Conservation (phyloP, 1,140 invertebrate species). For the Penaeus vannamei region DNA sequence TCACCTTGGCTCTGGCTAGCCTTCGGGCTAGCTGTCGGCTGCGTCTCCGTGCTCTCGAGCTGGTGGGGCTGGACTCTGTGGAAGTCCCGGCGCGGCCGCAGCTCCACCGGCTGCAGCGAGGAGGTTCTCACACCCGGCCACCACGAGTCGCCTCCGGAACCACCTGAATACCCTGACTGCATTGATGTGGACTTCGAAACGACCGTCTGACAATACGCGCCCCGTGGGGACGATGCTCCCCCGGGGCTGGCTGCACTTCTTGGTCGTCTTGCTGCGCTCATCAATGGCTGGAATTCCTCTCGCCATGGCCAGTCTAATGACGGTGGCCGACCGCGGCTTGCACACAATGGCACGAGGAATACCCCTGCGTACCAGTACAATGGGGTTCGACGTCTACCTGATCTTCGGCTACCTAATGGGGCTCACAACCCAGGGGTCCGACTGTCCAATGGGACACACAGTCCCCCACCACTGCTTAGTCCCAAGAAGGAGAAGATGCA, state of each 20-base stretch:
- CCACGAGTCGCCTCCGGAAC: constrained; percentile 66
- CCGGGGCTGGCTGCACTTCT: constrained; percentile 65
- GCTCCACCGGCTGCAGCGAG: constrained; percentile 44
- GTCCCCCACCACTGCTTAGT: constrained; percentile 55
- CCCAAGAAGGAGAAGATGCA: constrained; percentile 46
- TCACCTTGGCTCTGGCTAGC: constrained; percentile 67
- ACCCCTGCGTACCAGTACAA: constrained; percentile 40
- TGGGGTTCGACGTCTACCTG: constrained; percentile 52
- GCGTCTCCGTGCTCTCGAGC: constrained; percentile 59
- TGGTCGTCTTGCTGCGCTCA: constrained; percentile 60
- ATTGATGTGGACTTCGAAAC: constrained; percentile 67
- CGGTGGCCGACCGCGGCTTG: constrained; percentile 13
- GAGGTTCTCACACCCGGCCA: constrained; percentile 65
- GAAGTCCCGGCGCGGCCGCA: constrained; percentile 55
- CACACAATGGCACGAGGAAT: constrained; percentile 46
- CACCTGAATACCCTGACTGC: constrained; percentile 66
- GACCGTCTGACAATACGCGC: constrained; percentile 68
- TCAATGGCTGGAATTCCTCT: constrained; percentile 60
- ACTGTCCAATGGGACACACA: constrained; percentile 52
- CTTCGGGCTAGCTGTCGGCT: constrained; percentile 66
- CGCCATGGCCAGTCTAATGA: constrained; percentile 9
- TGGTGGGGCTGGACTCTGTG: constrained; percentile 66
- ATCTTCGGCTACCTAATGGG: constrained; percentile 54
- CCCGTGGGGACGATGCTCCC: constrained; percentile 63
- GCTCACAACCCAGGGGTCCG: constrained; percentile 58